A percentile compares a stretch with the other conserved stretches of the same genome.
These are phyloP conservation scores for Pseudomugil tenellus DNA, from an alignment of 2,797 vertebrate genomes.

Conservation along the genomic window DNA sequence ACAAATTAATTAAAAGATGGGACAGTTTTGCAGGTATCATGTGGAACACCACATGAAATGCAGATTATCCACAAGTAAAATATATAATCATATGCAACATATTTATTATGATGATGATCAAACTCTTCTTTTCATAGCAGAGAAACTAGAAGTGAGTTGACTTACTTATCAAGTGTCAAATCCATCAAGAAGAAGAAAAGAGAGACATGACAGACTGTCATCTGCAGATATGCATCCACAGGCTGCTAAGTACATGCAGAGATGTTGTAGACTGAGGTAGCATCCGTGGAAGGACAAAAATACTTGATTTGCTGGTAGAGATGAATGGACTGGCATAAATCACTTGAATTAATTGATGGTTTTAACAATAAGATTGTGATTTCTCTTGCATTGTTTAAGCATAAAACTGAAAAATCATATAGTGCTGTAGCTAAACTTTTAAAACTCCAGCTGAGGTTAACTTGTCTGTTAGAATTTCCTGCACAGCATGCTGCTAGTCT, in stretches of 20 bases:
- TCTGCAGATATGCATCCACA: constrained; percentile 9
- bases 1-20: background rate
- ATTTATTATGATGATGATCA: background rate
- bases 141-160: constrained; percentile 2
- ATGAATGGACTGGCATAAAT: constrained; percentile 34
- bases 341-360: constrained; percentile 46
- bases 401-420: constrained; percentile 23
- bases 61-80: background rate
- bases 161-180: constrained; percentile 8
- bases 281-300: constrained; percentile 34
- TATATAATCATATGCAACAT: background rate
- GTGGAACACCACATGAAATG: constrained; percentile 1
- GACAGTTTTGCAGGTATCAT: background rate
- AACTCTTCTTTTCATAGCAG: constrained; percentile 3
- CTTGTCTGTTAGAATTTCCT: background rate
- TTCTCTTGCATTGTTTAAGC: constrained; percentile 33
- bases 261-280: constrained; percentile 26
- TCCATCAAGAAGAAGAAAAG: background rate
- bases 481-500: background rate
- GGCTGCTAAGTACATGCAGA: constrained; percentile 4
- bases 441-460: constrained; percentile 17
- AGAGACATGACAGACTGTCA: background rate
- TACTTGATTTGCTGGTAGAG: constrained; percentile 42
- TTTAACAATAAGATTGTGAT: constrained; percentile 23
- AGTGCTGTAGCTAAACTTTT: constrained; percentile 17